Conservation (phyloP, 2,113 vertebrate genomes). For the Mobula birostris region DNA sequence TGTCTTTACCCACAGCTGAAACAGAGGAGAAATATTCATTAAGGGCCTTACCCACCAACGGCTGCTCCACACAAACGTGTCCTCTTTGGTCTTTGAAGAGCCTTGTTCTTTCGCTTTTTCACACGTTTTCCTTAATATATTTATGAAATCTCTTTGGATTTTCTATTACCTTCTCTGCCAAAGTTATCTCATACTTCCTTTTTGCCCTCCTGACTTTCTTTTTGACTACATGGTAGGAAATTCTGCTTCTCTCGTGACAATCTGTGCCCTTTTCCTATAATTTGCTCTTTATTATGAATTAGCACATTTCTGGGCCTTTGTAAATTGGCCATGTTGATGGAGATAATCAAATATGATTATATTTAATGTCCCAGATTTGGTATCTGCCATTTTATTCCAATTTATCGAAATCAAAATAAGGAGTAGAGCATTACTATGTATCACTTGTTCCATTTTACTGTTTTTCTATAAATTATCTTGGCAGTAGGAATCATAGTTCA, state of each 20-base stretch:
- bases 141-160: too few relatives aligned
- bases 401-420: neutral
- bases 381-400: neutral
- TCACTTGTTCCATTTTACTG: neutral
- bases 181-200: too few relatives aligned
- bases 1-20: too few relatives aligned
- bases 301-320: neutral
- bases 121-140: too few relatives aligned
- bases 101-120: too few relatives aligned
- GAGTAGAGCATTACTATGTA: neutral
- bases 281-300: neutral
- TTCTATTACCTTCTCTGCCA: too few relatives aligned
- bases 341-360: neutral
- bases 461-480: neutral
- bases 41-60: too few relatives aligned
- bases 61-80: too few relatives aligned
- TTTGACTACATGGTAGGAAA: neutral
- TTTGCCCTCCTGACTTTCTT: too few relatives aligned
- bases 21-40: too few relatives aligned
- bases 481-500: neutral
- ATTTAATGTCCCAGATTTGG: neutral
- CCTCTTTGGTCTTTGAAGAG: too few relatives aligned
- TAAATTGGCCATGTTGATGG: neutral
- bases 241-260: neutral
- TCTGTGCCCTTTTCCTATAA: neutral